These are phyloP conservation scores for Pristionchus entomophagus DNA, from an alignment of 2,888 invertebrate species.

Conservation along the genomic window DNA sequence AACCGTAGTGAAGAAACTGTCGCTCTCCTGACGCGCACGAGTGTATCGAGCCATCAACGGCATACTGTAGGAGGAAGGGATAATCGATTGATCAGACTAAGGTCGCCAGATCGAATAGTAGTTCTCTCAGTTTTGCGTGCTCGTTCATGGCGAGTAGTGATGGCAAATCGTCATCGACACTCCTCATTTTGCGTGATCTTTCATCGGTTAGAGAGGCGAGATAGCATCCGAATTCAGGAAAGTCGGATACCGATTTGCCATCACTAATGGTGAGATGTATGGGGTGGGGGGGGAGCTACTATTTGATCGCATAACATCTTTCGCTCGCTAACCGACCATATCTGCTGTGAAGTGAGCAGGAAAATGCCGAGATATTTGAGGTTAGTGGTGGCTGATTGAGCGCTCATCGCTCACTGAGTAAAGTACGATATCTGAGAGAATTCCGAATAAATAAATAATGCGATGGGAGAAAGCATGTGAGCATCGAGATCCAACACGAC, in stretches of 20 bases:
- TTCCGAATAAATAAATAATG: neutral
- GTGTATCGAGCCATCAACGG: constrained; percentile 74
- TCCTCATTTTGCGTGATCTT: no score
- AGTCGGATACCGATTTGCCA: no score
- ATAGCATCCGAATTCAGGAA: no score
- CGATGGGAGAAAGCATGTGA: neutral
- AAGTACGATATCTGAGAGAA: neutral
- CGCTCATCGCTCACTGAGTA: neutral
- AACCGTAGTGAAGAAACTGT: constrained; percentile 74
- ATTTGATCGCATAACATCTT: no score
- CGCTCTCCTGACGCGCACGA: constrained; percentile 61
- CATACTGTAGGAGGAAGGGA: constrained; percentile 70
- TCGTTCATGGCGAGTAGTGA: no score
- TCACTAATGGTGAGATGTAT: no score
- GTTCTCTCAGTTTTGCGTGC: no score
- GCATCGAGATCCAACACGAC: constrained; percentile 1
- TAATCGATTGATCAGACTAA: no score
- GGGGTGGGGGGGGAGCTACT: no score
- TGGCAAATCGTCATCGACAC: neutral
- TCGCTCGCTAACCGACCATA: constrained; percentile 71
- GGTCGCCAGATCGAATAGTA: no score
- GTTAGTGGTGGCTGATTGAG: neutral
- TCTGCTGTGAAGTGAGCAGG: constrained; percentile 70
- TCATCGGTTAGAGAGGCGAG: no score
- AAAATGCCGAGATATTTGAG: constrained; percentile 70